Evolutionary conservation across 2,888 invertebrate genomes (phyloP).

Genomic region (Drosophila hawaiiensis): DNA sequence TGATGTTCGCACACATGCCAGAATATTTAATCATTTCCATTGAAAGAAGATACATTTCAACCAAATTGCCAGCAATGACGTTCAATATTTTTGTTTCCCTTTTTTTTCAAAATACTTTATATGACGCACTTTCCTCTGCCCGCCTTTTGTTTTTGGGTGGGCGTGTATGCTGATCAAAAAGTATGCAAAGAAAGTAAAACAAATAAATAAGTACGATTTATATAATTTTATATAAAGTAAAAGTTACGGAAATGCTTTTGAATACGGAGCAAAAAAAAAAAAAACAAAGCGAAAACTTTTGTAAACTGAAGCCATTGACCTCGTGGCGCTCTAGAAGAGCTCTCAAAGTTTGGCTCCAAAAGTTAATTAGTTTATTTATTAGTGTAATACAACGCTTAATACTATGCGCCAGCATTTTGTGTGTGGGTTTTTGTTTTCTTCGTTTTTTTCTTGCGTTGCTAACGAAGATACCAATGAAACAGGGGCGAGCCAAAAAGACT

Average conservation of each 20-base stretch:
- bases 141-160: constrained; percentile 1
- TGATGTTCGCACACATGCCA: constrained; percentile 48
- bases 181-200: too few relatives aligned
- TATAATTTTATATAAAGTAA: too few relatives aligned
- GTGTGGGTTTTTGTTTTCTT: background rate
- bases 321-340: background rate
- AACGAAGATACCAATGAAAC: constrained; percentile 28
- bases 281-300: background rate
- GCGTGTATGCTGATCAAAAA: background rate
- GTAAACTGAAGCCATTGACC: constrained; percentile 19
- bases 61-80: constrained; percentile 61
- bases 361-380: constrained; percentile 28
- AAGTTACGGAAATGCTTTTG: background rate
- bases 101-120: constrained; percentile 14
- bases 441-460: constrained; percentile 17
- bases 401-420: constrained; percentile 13
- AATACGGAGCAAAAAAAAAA: background rate
- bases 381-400: constrained; percentile 28
- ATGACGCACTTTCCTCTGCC: constrained; percentile 49
- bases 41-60: constrained; percentile 38
- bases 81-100: constrained; percentile 42
- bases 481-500: constrained; percentile 42
- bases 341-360: constrained; percentile 14
- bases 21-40: constrained; percentile 67
- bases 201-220: constrained; percentile 10